Percentiles rank a stretch among this genome's conserved stretches.
phyloP scores from a whole-genome alignment of 2,113 vertebrate species.

The Condylura cristata region DNA sequence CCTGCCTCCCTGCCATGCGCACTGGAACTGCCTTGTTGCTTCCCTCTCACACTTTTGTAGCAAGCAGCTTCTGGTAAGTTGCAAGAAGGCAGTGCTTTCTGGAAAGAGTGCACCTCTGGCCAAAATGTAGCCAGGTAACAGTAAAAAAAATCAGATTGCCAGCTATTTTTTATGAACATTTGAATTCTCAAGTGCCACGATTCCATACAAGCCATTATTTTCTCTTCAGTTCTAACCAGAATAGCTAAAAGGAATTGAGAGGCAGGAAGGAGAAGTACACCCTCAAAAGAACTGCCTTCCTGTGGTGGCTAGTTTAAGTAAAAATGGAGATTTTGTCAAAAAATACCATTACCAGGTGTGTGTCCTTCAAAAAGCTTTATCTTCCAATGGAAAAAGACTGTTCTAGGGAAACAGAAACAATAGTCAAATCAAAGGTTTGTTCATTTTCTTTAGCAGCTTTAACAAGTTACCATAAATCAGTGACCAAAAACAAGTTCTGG shows the following conservation, averaged over 20 bases:
- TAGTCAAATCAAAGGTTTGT: not conserved
- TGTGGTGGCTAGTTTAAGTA: not conserved
- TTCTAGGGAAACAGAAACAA: not conserved
- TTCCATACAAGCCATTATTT: not conserved
- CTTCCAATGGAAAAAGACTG: not conserved
- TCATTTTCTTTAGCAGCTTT: not conserved
- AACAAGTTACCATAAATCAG: not conserved
- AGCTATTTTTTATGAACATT: not conserved
- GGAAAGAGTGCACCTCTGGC: not conserved
- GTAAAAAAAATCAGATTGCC: not conserved
- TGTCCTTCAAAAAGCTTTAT: not conserved
- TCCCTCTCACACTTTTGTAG: conserved; percentile 10
- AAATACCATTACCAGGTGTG: not conserved
- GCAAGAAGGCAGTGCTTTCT: not conserved
- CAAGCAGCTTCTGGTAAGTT: not conserved
- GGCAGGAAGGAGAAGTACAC: not conserved
- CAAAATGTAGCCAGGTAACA: not conserved
- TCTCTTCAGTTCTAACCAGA: not conserved
- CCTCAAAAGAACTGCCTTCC: not conserved
- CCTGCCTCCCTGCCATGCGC: not conserved
- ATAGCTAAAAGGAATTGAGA: not conserved
- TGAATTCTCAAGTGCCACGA: not conserved
- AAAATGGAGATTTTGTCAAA: not conserved
- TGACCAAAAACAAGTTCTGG: not conserved
- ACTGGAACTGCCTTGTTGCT: not conserved